A percentile compares a stretch with the other conserved stretches of the same genome.
These are phyloP conservation scores for Hemaris fuciformis DNA, from an alignment of 2,888 invertebrate species.

Conservation along the genomic window DNA sequence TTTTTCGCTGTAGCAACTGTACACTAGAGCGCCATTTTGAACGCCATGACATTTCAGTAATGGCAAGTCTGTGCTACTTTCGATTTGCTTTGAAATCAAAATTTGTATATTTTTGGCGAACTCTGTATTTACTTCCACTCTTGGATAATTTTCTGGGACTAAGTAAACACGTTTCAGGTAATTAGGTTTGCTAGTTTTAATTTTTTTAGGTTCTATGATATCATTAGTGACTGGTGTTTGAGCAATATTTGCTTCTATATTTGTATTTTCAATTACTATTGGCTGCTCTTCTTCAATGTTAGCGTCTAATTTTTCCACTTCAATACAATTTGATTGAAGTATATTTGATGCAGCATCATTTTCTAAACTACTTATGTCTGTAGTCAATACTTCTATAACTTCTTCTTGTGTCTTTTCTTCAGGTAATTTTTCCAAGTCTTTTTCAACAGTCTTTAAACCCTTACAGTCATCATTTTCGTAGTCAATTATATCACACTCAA, in stretches of 20 bases:
- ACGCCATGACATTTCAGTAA: constrained; percentile 52
- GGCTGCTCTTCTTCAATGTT: background rate
- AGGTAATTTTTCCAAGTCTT: background rate
- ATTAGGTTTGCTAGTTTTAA: constrained; percentile 13
- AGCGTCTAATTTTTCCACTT: too few relatives aligned
- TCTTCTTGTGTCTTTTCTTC: too few relatives aligned
- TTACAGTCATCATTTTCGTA: background rate
- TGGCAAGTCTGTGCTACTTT: constrained; percentile 35
- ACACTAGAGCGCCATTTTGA: constrained; percentile 45
- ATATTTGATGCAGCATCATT: background rate
- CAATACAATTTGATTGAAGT: too few relatives aligned
- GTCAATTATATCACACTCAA: background rate
- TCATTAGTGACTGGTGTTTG: background rate
- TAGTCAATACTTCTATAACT: background rate
- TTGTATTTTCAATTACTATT: background rate
- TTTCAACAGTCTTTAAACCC: background rate
- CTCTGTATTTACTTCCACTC: constrained; percentile 21
- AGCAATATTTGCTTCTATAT: background rate
- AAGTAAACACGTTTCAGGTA: constrained; percentile 26
- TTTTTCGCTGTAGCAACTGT: constrained; percentile 46
- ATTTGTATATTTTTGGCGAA: constrained; percentile 21
- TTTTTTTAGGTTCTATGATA: background rate
- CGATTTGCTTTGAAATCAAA: constrained; percentile 35
- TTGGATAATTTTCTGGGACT: constrained; percentile 26
- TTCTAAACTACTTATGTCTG: too few relatives aligned